These are phyloP conservation scores for Antennarius maculatus DNA, from an alignment of 2,797 vertebrate species.

Conservation along the genomic window DNA sequence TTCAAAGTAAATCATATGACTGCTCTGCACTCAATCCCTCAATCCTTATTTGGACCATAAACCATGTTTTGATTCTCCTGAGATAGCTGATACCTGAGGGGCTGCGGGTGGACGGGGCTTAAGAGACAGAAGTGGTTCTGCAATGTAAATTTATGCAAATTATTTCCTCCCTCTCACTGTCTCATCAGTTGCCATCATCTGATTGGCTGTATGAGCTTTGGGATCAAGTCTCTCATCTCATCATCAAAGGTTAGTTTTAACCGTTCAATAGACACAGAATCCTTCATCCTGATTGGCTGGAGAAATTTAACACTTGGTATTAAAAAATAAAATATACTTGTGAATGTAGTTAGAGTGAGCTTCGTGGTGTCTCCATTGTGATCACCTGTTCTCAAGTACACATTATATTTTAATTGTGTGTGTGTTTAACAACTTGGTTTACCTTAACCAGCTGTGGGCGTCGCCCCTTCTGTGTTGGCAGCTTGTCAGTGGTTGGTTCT, in stretches of 20 bases:
- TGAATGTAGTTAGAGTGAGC: too few species aligned
- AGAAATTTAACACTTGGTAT: background rate
- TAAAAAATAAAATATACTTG: too few species aligned
- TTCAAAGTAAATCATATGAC: background rate
- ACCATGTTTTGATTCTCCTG: background rate
- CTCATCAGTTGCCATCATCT: conserved; percentile 72
- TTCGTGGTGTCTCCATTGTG: too few species aligned
- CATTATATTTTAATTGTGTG: too few species aligned
- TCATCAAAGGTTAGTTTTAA: conserved; percentile 80
- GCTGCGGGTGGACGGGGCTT: background rate
- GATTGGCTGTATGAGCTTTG: conserved; percentile 88
- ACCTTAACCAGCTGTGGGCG: background rate
- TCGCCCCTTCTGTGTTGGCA: conserved; percentile 53
- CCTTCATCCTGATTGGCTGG: background rate
- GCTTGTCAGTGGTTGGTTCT: conserved; percentile 90
- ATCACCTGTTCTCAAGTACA: too few species aligned
- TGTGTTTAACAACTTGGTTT: background rate
- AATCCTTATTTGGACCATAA: background rate
- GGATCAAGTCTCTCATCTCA: conserved; percentile 80
- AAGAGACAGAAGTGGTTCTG: conserved; percentile 6
- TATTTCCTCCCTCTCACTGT: background rate
- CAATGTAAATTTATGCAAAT: background rate
- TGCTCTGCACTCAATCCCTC: too few species aligned
- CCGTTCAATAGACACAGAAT: background rate
- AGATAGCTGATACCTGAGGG: background rate